Evolutionary conservation across 2,888 invertebrate species (phyloP).

Genomic region (Desoria tigrina): DNA sequence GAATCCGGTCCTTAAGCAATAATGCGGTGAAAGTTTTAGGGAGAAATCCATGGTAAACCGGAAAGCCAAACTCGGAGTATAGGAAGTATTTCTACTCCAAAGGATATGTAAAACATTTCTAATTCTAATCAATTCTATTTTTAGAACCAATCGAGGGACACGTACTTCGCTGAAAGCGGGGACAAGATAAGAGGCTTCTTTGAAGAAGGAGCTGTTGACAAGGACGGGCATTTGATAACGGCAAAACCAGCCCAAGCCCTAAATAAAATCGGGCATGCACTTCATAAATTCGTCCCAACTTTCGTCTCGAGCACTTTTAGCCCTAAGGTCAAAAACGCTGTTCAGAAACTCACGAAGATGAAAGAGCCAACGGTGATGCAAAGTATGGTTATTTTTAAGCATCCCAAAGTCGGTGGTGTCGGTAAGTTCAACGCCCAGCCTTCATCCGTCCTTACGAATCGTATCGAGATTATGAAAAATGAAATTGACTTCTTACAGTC

Average conservation of each 20-base stretch:
- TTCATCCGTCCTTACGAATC: no score
- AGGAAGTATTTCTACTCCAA: no score
- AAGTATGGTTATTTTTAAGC: conserved; percentile 98
- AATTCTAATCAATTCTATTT: no score
- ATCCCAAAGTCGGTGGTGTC: conserved; percentile 85
- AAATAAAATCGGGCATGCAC: conserved; percentile 85
- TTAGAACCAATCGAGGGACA: conserved; percentile 67
- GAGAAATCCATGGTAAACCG: no score
- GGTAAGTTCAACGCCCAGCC: conserved; percentile 67
- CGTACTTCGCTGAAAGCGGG: conserved; percentile 86
- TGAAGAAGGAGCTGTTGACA: conserved; percentile 77
- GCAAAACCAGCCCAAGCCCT: conserved; percentile 66
- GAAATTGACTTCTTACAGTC: background rate
- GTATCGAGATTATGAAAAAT: no score
- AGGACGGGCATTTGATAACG: conserved; percentile 71
- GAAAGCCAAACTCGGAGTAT: no score
- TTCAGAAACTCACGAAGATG: conserved; percentile 68
- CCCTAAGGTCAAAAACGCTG: conserved; percentile 75
- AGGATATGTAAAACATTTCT: no score
- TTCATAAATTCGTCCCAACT: conserved; percentile 76
- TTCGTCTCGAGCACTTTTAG: conserved; percentile 83
- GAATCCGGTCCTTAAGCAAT: no score
- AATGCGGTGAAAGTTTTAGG: no score
- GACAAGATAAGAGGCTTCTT: conserved; percentile 91
- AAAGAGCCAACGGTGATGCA: conserved; percentile 83